phyloP scores from a whole-genome alignment of 2,888 invertebrate species.

The Arrhopalites spinosus region DNA sequence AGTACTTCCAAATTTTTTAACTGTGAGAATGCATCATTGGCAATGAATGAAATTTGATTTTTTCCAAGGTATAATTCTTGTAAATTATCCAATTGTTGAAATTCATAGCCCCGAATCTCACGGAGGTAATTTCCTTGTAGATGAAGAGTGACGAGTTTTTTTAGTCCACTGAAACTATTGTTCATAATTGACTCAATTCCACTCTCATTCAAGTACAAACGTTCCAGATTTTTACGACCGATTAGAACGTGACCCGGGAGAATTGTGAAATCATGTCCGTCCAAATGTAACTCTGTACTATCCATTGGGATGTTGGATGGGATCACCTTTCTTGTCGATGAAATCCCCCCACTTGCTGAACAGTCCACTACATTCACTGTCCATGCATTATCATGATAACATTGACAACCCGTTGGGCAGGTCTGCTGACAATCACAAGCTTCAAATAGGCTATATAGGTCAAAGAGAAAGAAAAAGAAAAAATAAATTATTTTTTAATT shows the following conservation, averaged over 20 bases:
- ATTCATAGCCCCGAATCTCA: constrained; percentile 79
- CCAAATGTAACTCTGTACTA: constrained; percentile 90
- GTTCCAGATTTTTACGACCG: constrained; percentile 81
- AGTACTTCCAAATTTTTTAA: constrained; percentile 82
- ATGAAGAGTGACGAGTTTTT: constrained; percentile 77
- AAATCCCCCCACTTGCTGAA: constrained; percentile 64
- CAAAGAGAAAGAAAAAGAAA: constrained; percentile 59
- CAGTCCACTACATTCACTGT: constrained; percentile 91
- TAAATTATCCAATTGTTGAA: constrained; percentile 78
- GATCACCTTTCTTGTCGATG: constrained; percentile 9
- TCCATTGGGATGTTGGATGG: constrained; percentile 74
- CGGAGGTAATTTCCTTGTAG: constrained; percentile 84
- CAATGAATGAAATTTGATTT: constrained; percentile 80
- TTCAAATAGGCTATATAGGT: constrained; percentile 69
- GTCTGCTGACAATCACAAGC: constrained; percentile 97
- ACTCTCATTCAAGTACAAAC: constrained; percentile 85
- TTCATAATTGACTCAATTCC: constrained; percentile 83
- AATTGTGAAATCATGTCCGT: constrained; percentile 86
- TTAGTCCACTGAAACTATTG: constrained; percentile 86
- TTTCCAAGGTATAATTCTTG: constrained; percentile 84
- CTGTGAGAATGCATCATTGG: constrained; percentile 81
- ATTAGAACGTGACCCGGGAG: constrained; percentile 88
- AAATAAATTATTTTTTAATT: too few species aligned
- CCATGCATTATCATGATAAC: constrained; percentile 93
- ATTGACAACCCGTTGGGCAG: constrained; percentile 89